Conservation (phyloP, 2,113 vertebrate species). For the Stigmatopora argus region DNA sequence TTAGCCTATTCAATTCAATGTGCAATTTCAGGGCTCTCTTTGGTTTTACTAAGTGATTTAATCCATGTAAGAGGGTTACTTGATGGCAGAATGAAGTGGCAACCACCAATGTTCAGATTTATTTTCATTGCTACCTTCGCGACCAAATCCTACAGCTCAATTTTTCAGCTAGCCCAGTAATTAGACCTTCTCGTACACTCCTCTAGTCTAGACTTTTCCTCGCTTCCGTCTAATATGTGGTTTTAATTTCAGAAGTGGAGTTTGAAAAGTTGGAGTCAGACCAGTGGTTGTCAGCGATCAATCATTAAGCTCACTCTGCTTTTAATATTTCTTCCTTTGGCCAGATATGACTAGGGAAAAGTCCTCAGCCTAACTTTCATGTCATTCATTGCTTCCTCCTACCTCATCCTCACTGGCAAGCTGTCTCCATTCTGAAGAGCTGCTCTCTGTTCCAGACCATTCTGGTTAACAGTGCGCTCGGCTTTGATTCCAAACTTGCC, state of each 20-base stretch:
- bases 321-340: neutral
- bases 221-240: neutral
- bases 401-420: neutral
- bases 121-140: neutral
- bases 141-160: neutral
- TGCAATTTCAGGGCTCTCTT: neutral
- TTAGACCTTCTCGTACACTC: neutral
- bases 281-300: conserved; percentile 4
- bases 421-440: neutral
- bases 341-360: neutral
- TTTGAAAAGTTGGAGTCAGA: conserved; percentile 1
- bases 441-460: neutral
- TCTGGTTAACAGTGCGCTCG: neutral
- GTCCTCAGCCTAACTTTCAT: neutral
- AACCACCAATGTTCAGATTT: neutral
- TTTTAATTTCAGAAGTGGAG: conserved; percentile 1
- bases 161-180: neutral
- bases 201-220: neutral
- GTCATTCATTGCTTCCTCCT: neutral
- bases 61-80: neutral
- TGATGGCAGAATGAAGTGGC: neutral
- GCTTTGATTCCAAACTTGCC: neutral
- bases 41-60: neutral
- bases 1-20: neutral
- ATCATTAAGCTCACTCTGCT: neutral